Evolutionary conservation across 2,888 invertebrate species (phyloP), one percentile per base, ranked within the genome.

Genomic region (Ormyrus rosae): DNA sequence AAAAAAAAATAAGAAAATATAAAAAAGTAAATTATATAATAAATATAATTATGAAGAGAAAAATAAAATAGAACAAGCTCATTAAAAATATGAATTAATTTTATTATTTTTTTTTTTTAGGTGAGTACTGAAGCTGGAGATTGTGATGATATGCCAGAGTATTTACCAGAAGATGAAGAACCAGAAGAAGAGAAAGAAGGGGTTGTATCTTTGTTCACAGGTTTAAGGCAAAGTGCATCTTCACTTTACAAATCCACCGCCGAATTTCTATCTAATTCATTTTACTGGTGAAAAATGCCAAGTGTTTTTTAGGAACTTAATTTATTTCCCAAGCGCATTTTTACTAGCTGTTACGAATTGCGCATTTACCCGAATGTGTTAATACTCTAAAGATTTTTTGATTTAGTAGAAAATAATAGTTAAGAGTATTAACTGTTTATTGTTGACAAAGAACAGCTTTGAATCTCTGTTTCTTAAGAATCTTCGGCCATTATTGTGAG

Each of bases 141-240:
- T 45, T 86, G 81, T 53, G 88, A 89, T 46, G 89, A 89, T 6
- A 86, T 90, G 86, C 91, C 91, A 19, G 90, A 90, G 78, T 91
- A 91, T 75, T 86, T 91, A 79, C 89, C 90, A 3, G 88, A 89
- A 78, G 87, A 88, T 11, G 90, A 90, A 67, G 90, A 91, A 58
- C 85, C 86, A 45, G 87, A 88, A 19, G 87, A 89, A 48, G 87
- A 89, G 53, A 88, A 86, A 78, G 90, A 91, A 46, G 90, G 90
- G 8, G 90, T 91, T 13, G 87, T 91, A n/a, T 91, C 91, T n/a
- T 81, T 91, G 60, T 89, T 91, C 53, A 90, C 89, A 10, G 91
- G 91, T 13, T 84, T 91, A 73, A 87, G 89, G 72, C 90, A 91
- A 85, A 90, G 90, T 80, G 91, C 91, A 77, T 90, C 90, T 6